Base-by-base conservation (phyloP, 2,888 invertebrate genomes). In the Apocheima hispidaria region DNA sequence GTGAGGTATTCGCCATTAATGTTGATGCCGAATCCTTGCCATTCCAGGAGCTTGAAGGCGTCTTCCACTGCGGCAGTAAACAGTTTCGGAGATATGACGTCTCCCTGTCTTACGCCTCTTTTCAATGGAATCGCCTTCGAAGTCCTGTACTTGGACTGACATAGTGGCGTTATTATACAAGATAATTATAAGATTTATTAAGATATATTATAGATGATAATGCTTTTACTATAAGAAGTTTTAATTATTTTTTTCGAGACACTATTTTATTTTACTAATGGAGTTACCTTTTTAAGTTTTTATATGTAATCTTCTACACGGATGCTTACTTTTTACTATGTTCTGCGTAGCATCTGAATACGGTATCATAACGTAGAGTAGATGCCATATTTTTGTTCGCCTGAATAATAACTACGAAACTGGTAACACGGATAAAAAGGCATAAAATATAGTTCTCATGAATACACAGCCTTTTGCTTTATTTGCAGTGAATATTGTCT, bases 231-330 rank as follows among this genome's bases (percentile, higher is more conserved):
- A n/a, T n/a, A n/a, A n/a, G n/a, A n/a, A 70, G 68, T 78, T n/a
- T n/a, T 75, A 78, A 79, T 79, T 41, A 23, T 80, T 73, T 70
- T 74, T 79, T 72, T 71, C 72, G 68, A 60, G 67, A 56, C 69
- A 69, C 65, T 70, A 72, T 77, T 73, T 73, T 73, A 77, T 82
- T 75, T 78, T 73, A 78, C 77, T 73, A 69, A 68, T 64, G 57
- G 54, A 65, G 72, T 71, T 72, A 75, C 70, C 73, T 78, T 77
- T 74, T 75, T 74, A 74, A 65, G 57, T 48, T 73, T 78, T 77
- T 74, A 75, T 74, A 74, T 65, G 57, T 48, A 55, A 43, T 33
- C 16, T 12, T 7, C 35, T 21, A 35, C 49, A 71, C 65, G 60
- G 48, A 49, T 9, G 12, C 67, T 69, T 71, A 64, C 61, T 69